Evolutionary conservation across 2,888 invertebrate genomes (phyloP), one percentile per base, ranked within the genome.

Genomic region (Calliopum simillimum): DNA sequence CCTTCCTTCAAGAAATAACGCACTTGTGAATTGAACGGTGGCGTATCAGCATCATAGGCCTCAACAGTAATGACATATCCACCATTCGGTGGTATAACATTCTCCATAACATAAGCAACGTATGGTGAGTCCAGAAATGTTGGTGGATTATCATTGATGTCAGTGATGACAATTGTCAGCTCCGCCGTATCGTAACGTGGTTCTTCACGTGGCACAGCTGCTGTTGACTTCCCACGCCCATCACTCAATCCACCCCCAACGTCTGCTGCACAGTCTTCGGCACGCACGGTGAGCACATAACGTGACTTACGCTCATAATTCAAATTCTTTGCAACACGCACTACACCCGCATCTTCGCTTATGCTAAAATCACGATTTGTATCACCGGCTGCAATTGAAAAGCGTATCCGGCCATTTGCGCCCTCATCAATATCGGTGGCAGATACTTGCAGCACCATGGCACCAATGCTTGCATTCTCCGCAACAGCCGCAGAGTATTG

Each of bases 91-190:
- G 94, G 93, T 74, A 94, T 90, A 79, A 94, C 91, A 85, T 96
- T 95, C 88, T 98, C 98, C 92, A 96, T 95, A 70, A 97, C 96
- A 84, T 94, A 93, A 4, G 96, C 95, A 82, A 95, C 88, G 87
- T 97, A 97, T 0, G 97, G 97, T n/a, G 97, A 96, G 87, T 98
- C 94, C 77, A 95, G 88, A 87, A 98, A 98, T 56, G 94, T 93
- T 56, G 98, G 98, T 43, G 94, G 93, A 83, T 96, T 96, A 87
- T 98, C 97, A 87, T 98, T 97, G 82, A 97, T 94, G 86, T 98
- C 97, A 76, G 93, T 91, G 67, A 98, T 93, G 70, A 91, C 90
- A 80, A 98, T 94, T 73, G 93, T 91, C 78, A 97, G 90, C 85
- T 93, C 93, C 77, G 91, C 94, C 70, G 91, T 93, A 88, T 93